Evolutionary conservation across 2,888 invertebrate species (phyloP).

Genomic region (Pherbina coryleti): DNA sequence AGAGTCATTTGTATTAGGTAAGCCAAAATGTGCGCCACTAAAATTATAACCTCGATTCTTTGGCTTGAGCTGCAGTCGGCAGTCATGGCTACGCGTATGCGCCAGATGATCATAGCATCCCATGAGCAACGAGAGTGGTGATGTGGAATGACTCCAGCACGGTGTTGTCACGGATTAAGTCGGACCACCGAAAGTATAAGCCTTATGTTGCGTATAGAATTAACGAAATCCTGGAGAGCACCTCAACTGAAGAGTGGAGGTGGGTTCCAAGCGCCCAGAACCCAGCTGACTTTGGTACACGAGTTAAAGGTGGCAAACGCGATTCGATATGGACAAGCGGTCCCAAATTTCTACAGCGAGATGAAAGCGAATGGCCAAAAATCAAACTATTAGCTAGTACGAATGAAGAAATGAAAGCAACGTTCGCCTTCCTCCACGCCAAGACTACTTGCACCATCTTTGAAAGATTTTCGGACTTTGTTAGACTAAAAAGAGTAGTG

Average conservation of each 20-base stretch:
- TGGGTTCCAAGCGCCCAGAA: too few species aligned
- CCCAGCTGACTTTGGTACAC: background rate
- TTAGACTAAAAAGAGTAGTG: background rate
- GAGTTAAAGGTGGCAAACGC: background rate
- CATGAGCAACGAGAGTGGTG: background rate
- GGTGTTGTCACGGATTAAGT: background rate
- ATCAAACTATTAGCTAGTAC: background rate
- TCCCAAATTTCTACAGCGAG: too few species aligned
- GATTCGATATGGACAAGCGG: too few species aligned
- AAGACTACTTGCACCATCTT: background rate
- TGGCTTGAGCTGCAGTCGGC: background rate
- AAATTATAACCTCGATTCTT: background rate
- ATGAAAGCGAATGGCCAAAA: background rate
- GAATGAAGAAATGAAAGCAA: background rate
- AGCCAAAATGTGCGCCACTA: too few species aligned
- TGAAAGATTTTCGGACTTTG: background rate
- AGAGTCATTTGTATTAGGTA: too few species aligned
- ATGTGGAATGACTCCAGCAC: background rate
- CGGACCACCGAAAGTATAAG: background rate
- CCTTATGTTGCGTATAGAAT: background rate
- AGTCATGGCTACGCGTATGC: too few species aligned
- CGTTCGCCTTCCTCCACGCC: background rate
- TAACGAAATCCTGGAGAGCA: background rate
- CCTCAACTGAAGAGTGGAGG: too few species aligned
- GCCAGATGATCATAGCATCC: too few species aligned